Conservation (phyloP, 2,797 vertebrate species). For the Avahi laniger region DNA sequence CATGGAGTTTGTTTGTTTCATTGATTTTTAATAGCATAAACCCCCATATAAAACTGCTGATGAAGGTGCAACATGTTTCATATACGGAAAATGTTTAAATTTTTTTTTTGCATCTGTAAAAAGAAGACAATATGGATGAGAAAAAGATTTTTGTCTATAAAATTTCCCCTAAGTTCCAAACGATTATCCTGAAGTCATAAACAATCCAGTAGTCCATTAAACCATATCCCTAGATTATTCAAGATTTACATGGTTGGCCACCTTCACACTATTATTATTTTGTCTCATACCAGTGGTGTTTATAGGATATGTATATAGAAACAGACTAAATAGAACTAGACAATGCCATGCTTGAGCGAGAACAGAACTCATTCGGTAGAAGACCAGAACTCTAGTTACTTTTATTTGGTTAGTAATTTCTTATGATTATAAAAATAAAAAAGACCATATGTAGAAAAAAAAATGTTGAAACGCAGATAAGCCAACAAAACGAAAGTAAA, state of each 20-base stretch:
- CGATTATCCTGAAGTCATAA: conserved; percentile 56
- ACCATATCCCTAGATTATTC: conserved; percentile 29
- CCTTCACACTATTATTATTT: conserved; percentile 83
- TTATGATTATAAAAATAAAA: neutral
- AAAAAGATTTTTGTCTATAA: neutral
- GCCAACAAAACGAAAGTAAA: neutral
- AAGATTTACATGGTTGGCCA: conserved; percentile 65
- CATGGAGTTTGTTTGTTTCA: neutral
- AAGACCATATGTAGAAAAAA: neutral
- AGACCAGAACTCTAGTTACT: too few species aligned
- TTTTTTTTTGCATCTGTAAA: neutral
- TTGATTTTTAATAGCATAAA: neutral
- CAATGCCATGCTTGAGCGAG: neutral
- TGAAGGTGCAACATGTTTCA: neutral
- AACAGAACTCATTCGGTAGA: neutral
- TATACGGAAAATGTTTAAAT: neutral
- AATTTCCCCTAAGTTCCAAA: conserved; percentile 8
- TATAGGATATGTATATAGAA: conserved; percentile 79
- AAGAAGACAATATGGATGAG: neutral
- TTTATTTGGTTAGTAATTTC: neutral
- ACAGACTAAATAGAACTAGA: conserved; percentile 84
- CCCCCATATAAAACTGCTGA: neutral
- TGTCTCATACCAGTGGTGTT: conserved; percentile 77
- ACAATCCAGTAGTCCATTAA: conserved; percentile 47
- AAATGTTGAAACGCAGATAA: neutral